These are phyloP conservation scores for Crenuchus spilurus DNA, from an alignment of 2,797 vertebrate species.

Conservation along the genomic window DNA sequence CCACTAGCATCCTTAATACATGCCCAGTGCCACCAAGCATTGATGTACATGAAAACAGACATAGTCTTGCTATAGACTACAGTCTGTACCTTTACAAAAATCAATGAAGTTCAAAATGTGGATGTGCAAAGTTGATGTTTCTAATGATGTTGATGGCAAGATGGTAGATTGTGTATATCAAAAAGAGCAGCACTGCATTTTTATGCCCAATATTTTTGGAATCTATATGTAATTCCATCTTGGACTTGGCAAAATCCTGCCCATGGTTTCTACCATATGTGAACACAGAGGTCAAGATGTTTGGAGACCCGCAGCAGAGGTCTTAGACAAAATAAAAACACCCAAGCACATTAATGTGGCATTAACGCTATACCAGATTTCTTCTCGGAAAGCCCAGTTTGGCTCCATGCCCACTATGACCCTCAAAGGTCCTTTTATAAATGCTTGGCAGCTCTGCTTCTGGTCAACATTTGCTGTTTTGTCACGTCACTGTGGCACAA, in stretches of 20 bases:
- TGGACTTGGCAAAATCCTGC: not conserved
- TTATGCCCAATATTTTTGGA: not conserved
- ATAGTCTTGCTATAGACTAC: too few relatives aligned
- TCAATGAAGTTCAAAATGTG: too few relatives aligned
- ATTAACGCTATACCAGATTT: conserved; percentile 50
- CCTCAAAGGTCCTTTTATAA: conserved; percentile 76
- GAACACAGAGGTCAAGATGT: not conserved
- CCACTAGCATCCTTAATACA: too few relatives aligned
- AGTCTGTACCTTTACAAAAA: too few relatives aligned
- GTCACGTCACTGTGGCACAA: conserved; percentile 48
- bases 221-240: not conserved
- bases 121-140: not conserved
- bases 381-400: conserved; percentile 55
- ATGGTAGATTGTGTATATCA: not conserved
- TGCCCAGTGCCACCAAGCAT: too few relatives aligned
- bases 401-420: conserved; percentile 55
- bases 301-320: not conserved
- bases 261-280: not conserved
- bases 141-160: not conserved
- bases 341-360: conserved; percentile 16
- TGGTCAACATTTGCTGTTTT: conserved; percentile 70
- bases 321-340: conserved; percentile 47
- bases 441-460: conserved; percentile 67
- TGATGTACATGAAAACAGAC: too few relatives aligned
- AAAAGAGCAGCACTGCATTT: not conserved